These are phyloP conservation scores for Petrocephalus microphthalmus DNA, from an alignment of 2,113 vertebrate species.

Conservation along the genomic window DNA sequence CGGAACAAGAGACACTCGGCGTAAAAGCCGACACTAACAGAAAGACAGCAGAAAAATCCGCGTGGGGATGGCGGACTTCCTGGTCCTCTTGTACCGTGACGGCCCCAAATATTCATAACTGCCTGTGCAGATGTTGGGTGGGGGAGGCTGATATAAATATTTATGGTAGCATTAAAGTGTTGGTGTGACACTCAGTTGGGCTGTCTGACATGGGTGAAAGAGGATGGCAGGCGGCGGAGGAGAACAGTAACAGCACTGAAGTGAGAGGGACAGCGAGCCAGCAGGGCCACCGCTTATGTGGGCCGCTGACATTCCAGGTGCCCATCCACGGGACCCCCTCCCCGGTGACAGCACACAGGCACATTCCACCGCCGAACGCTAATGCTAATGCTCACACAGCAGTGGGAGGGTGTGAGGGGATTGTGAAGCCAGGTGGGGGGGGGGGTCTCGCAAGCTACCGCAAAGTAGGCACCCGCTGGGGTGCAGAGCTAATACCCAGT, in stretches of 20 bases:
- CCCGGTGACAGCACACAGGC: neutral
- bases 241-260: neutral
- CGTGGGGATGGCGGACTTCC: neutral
- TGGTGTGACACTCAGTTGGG: neutral
- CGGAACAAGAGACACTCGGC: neutral
- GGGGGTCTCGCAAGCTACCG: neutral
- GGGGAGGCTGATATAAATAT: neutral
- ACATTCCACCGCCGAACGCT: neutral
- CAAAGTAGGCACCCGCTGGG: neutral
- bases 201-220: neutral
- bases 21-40: neutral
- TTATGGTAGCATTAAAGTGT: neutral
- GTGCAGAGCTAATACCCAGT: neutral
- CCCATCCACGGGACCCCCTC: neutral
- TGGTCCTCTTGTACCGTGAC: neutral
- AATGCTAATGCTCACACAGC: neutral
- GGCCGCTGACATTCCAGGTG: neutral
- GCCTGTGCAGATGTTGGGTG: neutral
- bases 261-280: neutral
- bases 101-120: neutral
- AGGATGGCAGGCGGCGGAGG: neutral
- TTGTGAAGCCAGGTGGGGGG: neutral
- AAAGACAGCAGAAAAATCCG: neutral
- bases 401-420: neutral
- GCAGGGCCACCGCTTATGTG: neutral